phyloP scores from a whole-genome alignment of 2,113 vertebrate species.

The Prionailurus bengalensis region DNA sequence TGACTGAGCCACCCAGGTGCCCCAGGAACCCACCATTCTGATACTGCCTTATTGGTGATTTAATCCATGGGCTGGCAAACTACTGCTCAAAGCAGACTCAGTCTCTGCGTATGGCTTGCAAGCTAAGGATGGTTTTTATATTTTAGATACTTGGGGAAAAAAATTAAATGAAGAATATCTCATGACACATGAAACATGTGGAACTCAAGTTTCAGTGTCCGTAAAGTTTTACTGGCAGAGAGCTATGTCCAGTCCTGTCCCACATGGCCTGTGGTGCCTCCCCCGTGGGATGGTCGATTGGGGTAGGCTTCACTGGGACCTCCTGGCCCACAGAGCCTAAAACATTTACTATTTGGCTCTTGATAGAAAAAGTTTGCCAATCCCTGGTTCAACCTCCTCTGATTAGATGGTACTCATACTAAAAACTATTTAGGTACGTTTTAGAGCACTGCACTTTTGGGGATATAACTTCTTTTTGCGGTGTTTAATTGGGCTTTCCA shows the following conservation, averaged over 20 bases:
- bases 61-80: not conserved
- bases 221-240: not conserved
- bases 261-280: not conserved
- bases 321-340: not conserved
- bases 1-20: no score
- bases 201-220: not conserved
- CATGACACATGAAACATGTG: not conserved
- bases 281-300: accelerated
- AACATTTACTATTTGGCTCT: not conserved
- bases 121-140: not conserved
- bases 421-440: not conserved
- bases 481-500: not conserved
- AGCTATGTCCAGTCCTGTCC: not conserved
- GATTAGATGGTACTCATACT: not conserved
- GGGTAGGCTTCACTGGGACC: not conserved
- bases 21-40: no score
- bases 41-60: accelerated
- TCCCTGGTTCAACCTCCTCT: not conserved
- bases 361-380: not conserved
- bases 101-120: not conserved
- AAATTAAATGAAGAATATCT: not conserved
- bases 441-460: not conserved
- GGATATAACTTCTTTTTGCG: not conserved
- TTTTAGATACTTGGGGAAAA: not conserved
- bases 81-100: not conserved